Percentiles rank a stretch among this genome's conserved stretches.
Evolutionary conservation across 2,888 invertebrate species (phyloP).

Genomic region (Acholoe squamosa): DNA sequence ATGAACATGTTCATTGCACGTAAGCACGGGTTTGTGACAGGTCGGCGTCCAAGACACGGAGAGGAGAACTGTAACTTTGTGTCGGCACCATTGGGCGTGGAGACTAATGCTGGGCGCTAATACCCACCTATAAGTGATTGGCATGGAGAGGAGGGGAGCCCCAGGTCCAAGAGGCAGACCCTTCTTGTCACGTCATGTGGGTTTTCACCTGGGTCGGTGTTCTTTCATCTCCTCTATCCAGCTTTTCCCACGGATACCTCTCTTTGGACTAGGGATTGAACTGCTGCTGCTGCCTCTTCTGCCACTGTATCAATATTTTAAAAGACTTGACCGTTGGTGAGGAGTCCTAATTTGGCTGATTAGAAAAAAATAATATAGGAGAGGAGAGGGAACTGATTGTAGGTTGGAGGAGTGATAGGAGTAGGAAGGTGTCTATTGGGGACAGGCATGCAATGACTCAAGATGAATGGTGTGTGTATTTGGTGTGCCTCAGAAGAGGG

Average conservation of each 20-base stretch:
- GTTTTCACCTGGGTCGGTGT: background rate
- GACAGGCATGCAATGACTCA: background rate
- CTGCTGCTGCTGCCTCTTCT: background rate
- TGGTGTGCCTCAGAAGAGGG: background rate
- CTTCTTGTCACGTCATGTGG: slow-evolving; percentile 25
- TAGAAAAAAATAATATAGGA: background rate
- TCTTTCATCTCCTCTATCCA: background rate
- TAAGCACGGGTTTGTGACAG: slow-evolving; percentile 61
- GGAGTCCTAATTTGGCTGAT: slow-evolving; percentile 9
- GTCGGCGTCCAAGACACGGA: slow-evolving; percentile 11
- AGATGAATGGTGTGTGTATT: background rate
- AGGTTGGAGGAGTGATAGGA: background rate
- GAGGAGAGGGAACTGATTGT: background rate
- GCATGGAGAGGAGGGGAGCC: background rate
- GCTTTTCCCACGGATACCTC: slow-evolving; percentile 34
- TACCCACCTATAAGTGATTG: slow-evolving; percentile 47
- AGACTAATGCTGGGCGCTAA: background rate
- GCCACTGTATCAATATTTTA: slow-evolving; percentile 39
- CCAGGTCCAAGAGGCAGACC: background rate
- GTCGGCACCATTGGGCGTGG: slow-evolving; percentile 1
- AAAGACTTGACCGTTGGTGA: background rate
- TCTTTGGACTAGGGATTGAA: background rate
- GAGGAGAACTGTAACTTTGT: slow-evolving; percentile 22
- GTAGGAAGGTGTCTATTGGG: background rate
- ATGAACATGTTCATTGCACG: slow-evolving; percentile 59